A percentile compares a stretch with the other conserved stretches of the same genome.
Conservation (phyloP, 2,113 vertebrate species). For the Melospiza melodia region DNA sequence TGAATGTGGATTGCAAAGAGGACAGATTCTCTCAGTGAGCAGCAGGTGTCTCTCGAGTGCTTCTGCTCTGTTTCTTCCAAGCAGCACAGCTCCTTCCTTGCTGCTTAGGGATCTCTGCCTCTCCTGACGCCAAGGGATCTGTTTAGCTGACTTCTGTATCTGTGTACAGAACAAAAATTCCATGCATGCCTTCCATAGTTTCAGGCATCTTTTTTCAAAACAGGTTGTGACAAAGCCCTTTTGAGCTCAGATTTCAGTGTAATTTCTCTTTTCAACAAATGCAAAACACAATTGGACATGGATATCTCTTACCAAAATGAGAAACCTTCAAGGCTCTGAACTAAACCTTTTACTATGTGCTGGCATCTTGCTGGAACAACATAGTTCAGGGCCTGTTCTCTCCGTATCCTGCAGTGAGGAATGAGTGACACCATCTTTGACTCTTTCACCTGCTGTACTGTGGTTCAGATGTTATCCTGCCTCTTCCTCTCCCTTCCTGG, state of each 20-base stretch:
- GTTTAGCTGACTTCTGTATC: conserved; percentile 23
- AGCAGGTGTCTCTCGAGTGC: conserved; percentile 68
- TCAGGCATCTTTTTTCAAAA: conserved; percentile 41
- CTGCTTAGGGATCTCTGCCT: neutral
- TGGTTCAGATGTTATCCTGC: neutral
- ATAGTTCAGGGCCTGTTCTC: neutral
- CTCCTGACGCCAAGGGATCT: neutral
- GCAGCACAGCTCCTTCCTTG: neutral
- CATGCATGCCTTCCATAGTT: conserved; percentile 30
- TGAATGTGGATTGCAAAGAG: neutral
- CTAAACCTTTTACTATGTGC: neutral
- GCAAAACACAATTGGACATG: neutral
- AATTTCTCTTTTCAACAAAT: neutral
- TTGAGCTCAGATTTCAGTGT: conserved; percentile 1
- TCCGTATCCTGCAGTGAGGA: neutral
- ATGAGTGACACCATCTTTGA: neutral
- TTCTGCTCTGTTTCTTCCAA: neutral
- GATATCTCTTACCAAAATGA: neutral
- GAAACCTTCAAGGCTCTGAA: neutral
- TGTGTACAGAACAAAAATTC: conserved; percentile 62
- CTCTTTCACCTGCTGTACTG: neutral
- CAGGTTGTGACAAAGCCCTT: conserved; percentile 14
- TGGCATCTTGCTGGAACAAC: neutral
- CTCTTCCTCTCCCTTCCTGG: neutral
- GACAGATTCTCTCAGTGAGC: neutral